phyloP scores from a whole-genome alignment of 2,113 vertebrate species.

The Cyprinus carpio region DNA sequence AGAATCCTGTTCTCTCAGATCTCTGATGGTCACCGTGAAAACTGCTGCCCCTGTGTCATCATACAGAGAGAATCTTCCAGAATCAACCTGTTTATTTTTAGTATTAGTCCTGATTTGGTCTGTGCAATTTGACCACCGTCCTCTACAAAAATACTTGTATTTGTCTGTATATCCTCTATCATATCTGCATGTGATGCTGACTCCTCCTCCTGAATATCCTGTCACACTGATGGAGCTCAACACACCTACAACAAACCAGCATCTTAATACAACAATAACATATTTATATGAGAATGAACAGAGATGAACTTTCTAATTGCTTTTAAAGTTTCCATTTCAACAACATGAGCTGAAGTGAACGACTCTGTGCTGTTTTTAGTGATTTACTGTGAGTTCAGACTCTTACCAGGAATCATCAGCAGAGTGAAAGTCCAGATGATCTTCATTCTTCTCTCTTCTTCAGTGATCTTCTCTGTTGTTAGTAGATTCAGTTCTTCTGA shows the following conservation, averaged over 20 bases:
- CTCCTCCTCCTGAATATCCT: conserved; percentile 52
- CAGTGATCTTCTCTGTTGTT: not conserved
- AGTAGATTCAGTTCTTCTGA: not conserved
- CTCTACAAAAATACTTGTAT: conserved; percentile 64
- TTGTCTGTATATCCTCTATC: not conserved
- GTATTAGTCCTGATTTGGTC: not conserved
- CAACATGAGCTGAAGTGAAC: too few species aligned
- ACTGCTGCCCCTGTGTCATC: not conserved
- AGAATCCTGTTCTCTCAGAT: conserved; percentile 34
- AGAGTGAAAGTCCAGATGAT: conserved; percentile 36
- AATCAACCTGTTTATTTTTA: not conserved
- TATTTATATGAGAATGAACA: not conserved
- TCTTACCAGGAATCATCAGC: not conserved
- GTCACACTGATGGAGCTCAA: conserved; percentile 38
- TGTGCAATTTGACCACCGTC: conserved; percentile 37
- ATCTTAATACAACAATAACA: not conserved
- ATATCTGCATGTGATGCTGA: conserved; percentile 59
- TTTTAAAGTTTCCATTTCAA: too few species aligned
- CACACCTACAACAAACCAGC: conserved; percentile 13
- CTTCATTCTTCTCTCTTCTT: conserved; percentile 55
- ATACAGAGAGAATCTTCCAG: conserved; percentile 38
- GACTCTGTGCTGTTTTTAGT: too few species aligned
- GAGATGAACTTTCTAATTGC: too few species aligned
- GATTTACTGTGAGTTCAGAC: not conserved
- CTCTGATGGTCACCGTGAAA: conserved; percentile 42